Base-by-base conservation (phyloP, 2,888 invertebrate genomes). In the Ophion obscuratus region DNA sequence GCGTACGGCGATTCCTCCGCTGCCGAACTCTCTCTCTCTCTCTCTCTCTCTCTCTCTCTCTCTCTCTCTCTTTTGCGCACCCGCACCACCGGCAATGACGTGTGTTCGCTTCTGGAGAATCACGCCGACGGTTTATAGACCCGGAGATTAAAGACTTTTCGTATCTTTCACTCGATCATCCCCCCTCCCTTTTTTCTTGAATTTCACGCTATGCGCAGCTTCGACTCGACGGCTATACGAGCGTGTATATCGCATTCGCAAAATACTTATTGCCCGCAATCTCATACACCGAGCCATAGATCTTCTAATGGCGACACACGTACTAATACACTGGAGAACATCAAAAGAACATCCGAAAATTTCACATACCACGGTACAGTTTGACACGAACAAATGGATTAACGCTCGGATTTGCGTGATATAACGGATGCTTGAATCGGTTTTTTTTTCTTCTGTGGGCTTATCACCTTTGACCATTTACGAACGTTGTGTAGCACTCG, bases 101-200 rank as follows among this genome's bases (percentile, higher is more conserved):
- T 47, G 74, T 74, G 73, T 71, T 74, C 74, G 78, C 85, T 87
- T 79, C 81, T 85, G 84, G 73, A 77, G 83, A 82, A 86, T 75
- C 83, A 77, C 79, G 81, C 81, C 79, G 85, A 85, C 87, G 88
- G 91, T 92, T 92, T 92, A 92, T 93, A 92, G 92, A 92, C 91
- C 91, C 88, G 90, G 92, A 93, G 93, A 94, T 94, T 93, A 94
- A 93, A 92, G 90, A 88, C 88, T 88, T 88, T 90, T 89, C 88
- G 91, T 87, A 79, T 79, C 59, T 89, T 73, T 83, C 77, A 31
- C 78, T 67, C 75, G 74, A 75, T 81, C 47, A 66, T 80, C 73
- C 66, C 59, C 17, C 47, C 70, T 70, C 67, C 36, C 20, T 68
- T 77, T 70, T 70, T 71, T 17, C 20, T 71, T 6, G 27, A 83